Conservation (phyloP, 1,140 invertebrate species). For the Leptinotarsa lineolata region DNA sequence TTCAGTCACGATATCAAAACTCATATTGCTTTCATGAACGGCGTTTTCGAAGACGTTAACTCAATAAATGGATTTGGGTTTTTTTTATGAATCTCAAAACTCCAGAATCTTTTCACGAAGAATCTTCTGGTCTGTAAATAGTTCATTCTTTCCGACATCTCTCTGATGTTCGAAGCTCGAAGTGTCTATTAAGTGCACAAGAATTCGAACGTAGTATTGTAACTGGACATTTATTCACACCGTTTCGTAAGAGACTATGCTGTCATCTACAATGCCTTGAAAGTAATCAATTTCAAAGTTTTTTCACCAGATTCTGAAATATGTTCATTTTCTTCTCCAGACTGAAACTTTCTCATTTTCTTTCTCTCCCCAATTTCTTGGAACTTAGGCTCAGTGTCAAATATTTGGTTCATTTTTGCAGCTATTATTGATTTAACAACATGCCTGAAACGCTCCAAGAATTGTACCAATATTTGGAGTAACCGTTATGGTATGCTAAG, state of each 20-base stretch:
- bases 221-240: not conserved
- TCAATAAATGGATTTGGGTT: too few species aligned
- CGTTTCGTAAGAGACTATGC: not conserved
- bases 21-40: not conserved
- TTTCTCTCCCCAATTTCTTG: too few species aligned
- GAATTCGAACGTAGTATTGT: not conserved
- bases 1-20: not conserved
- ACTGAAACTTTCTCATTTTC: not conserved
- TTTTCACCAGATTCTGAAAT: not conserved
- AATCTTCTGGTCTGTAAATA: not conserved
- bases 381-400: too few species aligned
- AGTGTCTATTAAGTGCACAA: not conserved
- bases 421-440: not conserved
- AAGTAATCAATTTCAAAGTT: not conserved
- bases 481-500: not conserved
- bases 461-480: not conserved
- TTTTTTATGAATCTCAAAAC: too few species aligned
- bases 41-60: not conserved
- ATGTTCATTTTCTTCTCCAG: not conserved
- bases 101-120: not conserved
- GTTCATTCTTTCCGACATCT: not conserved
- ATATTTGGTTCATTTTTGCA: not conserved
- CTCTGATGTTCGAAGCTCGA: not conserved
- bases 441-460: not conserved
- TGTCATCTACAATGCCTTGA: not conserved